A percentile compares a stretch with the other conserved stretches of the same genome.
Evolutionary conservation across 1,140 invertebrate species (phyloP).

Genomic region (Drosophila subpulchrella): DNA sequence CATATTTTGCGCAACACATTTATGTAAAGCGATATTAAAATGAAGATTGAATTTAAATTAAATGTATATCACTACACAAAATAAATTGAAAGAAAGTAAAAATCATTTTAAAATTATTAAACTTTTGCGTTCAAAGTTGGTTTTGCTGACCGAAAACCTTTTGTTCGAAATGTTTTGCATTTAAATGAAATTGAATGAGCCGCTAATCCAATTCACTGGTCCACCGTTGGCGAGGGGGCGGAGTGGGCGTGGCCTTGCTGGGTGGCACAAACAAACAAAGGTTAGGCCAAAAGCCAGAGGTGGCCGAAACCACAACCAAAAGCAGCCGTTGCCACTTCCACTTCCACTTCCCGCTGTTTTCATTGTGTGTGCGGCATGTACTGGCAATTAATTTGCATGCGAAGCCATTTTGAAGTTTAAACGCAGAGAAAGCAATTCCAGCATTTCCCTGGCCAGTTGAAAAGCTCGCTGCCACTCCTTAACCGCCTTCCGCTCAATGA

Average conservation of each 20-base stretch:
- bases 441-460: constrained; percentile 21
- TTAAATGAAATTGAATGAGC: constrained; percentile 79
- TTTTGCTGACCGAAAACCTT: constrained; percentile 25
- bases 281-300: constrained; percentile 30
- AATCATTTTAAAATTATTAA: constrained; percentile 3
- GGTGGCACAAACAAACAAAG: constrained; percentile 43
- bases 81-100: background rate
- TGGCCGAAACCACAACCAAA: constrained; percentile 21
- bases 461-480: constrained; percentile 8
- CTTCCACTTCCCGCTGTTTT: constrained; percentile 33
- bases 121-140: constrained; percentile 37
- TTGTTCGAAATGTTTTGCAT: constrained; percentile 72
- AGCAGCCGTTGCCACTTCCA: constrained; percentile 44
- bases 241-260: background rate
- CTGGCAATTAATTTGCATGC: constrained; percentile 74
- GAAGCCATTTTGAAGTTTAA: constrained; percentile 50
- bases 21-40: background rate
- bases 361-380: constrained; percentile 10
- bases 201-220: constrained; percentile 69
- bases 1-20: no score
- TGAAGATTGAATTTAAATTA: background rate
- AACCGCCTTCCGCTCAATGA: constrained; percentile 11
- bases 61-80: no score
- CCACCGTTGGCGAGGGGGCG: background rate
- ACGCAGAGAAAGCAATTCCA: constrained; percentile 22